Percentiles rank a stretch among this genome's conserved stretches.
These are phyloP conservation scores for Pseudachorutes palmiensis DNA, from an alignment of 1,140 invertebrate genomes.

Conservation along the genomic window DNA sequence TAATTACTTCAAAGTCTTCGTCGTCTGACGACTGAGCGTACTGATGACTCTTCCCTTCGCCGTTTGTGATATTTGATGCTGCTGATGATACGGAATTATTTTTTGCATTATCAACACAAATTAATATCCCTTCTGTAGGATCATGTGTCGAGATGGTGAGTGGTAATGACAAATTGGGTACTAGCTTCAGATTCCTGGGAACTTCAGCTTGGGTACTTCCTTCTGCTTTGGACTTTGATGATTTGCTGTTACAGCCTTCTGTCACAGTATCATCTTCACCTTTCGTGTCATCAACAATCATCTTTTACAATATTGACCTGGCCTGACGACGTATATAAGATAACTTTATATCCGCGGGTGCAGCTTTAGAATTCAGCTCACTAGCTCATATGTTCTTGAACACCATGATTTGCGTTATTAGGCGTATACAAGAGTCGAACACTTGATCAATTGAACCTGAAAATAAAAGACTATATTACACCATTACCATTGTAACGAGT, in stretches of 20 bases:
- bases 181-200: background rate
- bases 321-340: background rate
- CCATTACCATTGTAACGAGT: no score
- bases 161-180: background rate
- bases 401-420: no score
- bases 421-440: no score
- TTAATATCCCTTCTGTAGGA: conserved; percentile 7
- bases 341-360: no score
- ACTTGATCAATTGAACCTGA: no score
- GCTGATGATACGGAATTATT: background rate
- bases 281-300: background rate
- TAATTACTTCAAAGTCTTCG: background rate
- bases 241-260: background rate
- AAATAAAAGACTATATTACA: no score
- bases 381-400: no score
- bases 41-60: background rate
- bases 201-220: background rate
- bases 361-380: no score
- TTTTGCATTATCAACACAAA: background rate
- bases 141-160: background rate
- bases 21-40: background rate
- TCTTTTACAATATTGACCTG: background rate
- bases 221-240: no score
- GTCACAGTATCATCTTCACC: background rate
- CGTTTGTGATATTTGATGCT: background rate